Evolutionary conservation across 2,888 invertebrate species (phyloP), one percentile per base, ranked within the genome.

Genomic region (Invenusta paracnida): DNA sequence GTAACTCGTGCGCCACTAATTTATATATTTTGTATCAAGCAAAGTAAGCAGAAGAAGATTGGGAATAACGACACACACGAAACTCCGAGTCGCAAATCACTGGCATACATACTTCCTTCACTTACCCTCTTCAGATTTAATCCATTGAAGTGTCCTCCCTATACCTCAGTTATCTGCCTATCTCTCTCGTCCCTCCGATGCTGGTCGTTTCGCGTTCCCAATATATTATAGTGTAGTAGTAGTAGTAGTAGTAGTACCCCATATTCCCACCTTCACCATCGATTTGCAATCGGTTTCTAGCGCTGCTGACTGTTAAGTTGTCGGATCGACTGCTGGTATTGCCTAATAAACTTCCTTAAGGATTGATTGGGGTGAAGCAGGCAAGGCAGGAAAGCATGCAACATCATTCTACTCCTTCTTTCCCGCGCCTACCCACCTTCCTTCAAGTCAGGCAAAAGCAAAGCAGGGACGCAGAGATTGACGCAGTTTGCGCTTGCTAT

Each of bases 231-330:
- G n/a, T n/a, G n/a, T n/a, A n/a, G n/a, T n/a, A n/a, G n/a, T n/a
- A n/a, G n/a, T n/a, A n/a, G n/a, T 48, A 48, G 48, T 48, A 5
- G 48, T 48, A 48, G 48, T 48, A 48, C 73, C 17, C 17, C 2
- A 13, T 2, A 23, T n/a, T 73, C 73, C 73, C 73, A 73, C 73
- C 73, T 73, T 23, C 73, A 13, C 2, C 73, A 73, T 73, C 73
- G 73, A 73, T 73, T 73, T 73, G 73, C 73, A 73, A 73, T 73
- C 73, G 73, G 73, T 73, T 73, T 73, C 73, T 73, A 73, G 73
- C 73, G 73, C 73, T 48, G 48, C 48, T 48, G 48, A 48, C 48
- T 48, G 48, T 48, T 48, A 11, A 11, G 48, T 48, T 48, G 48
- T 48, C 48, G 48, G 48, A 73, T 73, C 73, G 73, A 73, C 73